Evolutionary conservation across 2,113 vertebrate genomes (phyloP).

Genomic region (Arvicanthis niloticus): DNA sequence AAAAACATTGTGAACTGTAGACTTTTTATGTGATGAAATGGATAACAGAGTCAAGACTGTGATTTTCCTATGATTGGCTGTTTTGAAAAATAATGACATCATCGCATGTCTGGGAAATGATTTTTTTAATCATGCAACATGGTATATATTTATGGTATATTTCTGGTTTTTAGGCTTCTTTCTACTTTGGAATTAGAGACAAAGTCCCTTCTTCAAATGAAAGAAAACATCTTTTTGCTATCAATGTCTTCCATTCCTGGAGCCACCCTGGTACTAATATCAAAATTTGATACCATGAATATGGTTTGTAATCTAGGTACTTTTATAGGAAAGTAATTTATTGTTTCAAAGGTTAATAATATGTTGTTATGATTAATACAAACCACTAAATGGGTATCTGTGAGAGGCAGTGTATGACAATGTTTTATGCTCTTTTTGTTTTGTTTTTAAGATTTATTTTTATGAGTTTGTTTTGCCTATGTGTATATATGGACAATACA

Average conservation of each 20-base stretch:
- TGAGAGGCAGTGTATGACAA: background rate
- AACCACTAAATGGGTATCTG: constrained; percentile 39
- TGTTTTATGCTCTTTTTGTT: background rate
- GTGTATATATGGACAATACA: background rate
- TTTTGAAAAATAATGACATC: constrained; percentile 26
- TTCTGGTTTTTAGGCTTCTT: constrained; percentile 40
- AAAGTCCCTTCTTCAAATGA: background rate
- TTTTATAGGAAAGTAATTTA: background rate
- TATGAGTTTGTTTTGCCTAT: background rate
- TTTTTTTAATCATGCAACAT: background rate
- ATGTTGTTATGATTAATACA: background rate
- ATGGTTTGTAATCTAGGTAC: background rate
- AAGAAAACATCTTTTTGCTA: background rate
- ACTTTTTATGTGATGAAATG: constrained; percentile 15
- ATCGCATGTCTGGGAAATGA: background rate
- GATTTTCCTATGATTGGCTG: background rate
- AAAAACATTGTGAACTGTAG: background rate
- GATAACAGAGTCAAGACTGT: background rate
- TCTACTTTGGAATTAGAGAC: background rate
- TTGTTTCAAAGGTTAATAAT: background rate
- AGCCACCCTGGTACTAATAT: background rate
- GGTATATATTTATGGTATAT: background rate
- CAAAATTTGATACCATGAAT: background rate
- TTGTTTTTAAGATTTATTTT: background rate
- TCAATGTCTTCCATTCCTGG: background rate